These are phyloP conservation scores for Syritta pipiens DNA, from an alignment of 2,888 invertebrate genomes.

Conservation along the genomic window DNA sequence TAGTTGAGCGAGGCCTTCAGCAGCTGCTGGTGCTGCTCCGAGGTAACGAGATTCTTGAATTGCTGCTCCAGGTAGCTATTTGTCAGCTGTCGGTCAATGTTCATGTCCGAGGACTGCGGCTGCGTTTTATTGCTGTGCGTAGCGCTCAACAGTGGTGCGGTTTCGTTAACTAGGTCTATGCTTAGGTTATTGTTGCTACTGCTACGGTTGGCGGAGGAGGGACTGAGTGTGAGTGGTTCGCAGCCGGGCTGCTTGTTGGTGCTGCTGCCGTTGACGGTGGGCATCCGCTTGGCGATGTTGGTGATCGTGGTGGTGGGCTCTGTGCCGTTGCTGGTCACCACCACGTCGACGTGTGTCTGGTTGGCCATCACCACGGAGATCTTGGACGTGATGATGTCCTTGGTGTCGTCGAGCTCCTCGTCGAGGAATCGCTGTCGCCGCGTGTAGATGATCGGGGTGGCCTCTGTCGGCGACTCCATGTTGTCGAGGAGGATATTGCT, in stretches of 20 bases:
- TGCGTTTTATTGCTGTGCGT: slow-evolving; percentile 69
- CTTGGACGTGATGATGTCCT: slow-evolving; percentile 78
- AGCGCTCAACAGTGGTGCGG: slow-evolving; percentile 51
- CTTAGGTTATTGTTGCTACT: slow-evolving; percentile 65
- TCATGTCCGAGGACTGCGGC: slow-evolving; percentile 34
- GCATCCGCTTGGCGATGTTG: slow-evolving; percentile 41
- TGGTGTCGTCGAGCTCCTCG: slow-evolving; percentile 78
- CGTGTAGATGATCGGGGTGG: slow-evolving; percentile 87
- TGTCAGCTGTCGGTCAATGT: slow-evolving; percentile 58
- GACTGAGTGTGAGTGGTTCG: slow-evolving; percentile 14
- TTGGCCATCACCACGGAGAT: slow-evolving; percentile 70
- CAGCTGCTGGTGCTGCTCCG: slow-evolving; percentile 51
- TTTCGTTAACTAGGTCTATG: slow-evolving; percentile 59
- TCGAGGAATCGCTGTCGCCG: slow-evolving; percentile 80
- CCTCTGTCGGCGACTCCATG: slow-evolving; percentile 82
- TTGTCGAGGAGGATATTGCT: slow-evolving; percentile 90
- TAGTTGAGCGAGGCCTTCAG: slow-evolving; percentile 62
- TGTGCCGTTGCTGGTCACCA: slow-evolving; percentile 45
- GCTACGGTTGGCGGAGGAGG: slow-evolving; percentile 50
- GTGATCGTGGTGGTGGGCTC: slow-evolving; percentile 45
- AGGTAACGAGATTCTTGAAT: slow-evolving; percentile 60
- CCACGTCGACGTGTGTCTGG: slow-evolving; percentile 50
- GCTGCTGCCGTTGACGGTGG: too few relatives aligned
- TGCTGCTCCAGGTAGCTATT: slow-evolving; percentile 66
- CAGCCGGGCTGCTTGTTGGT: slow-evolving; percentile 53